Conservation (phyloP, 2,797 vertebrate genomes). For the Chaetodon trifasciatus region DNA sequence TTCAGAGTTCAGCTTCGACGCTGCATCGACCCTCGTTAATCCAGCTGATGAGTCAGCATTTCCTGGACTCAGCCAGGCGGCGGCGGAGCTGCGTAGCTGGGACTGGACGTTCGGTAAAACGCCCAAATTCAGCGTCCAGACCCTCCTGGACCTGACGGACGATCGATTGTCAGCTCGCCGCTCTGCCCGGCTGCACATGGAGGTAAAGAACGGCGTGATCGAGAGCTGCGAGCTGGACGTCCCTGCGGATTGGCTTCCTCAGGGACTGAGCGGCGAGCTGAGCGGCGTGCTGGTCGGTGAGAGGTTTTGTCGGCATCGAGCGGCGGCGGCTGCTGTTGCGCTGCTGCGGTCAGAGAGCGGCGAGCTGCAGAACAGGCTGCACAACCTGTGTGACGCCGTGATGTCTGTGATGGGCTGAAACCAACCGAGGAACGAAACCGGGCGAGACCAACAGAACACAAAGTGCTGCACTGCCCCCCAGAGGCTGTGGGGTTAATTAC, state of each 20-base stretch:
- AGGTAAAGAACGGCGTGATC: constrained; percentile 89
- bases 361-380: constrained; percentile 80
- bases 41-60: constrained; percentile 87
- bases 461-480: background rate
- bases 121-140: constrained; percentile 90
- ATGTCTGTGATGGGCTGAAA: constrained; percentile 85
- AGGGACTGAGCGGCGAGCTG: constrained; percentile 71
- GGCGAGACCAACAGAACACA: background rate
- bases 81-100: constrained; percentile 88
- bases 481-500: background rate
- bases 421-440: background rate
- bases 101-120: constrained; percentile 97
- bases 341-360: constrained; percentile 77
- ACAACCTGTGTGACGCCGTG: constrained; percentile 87
- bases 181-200: constrained; percentile 78
- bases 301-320: constrained; percentile 87
- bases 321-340: constrained; percentile 48
- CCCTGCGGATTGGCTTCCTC: constrained; percentile 87
- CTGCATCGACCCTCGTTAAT: constrained; percentile 80
- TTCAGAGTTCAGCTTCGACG: constrained; percentile 78
- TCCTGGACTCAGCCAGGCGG: constrained; percentile 86
- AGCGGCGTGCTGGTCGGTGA: constrained; percentile 82
- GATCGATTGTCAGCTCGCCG: constrained; percentile 31
- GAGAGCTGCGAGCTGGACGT: constrained; percentile 84
- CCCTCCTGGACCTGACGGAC: constrained; percentile 78